phyloP scores from a whole-genome alignment of 2,888 invertebrate genomes.

The Agrotis puta region DNA sequence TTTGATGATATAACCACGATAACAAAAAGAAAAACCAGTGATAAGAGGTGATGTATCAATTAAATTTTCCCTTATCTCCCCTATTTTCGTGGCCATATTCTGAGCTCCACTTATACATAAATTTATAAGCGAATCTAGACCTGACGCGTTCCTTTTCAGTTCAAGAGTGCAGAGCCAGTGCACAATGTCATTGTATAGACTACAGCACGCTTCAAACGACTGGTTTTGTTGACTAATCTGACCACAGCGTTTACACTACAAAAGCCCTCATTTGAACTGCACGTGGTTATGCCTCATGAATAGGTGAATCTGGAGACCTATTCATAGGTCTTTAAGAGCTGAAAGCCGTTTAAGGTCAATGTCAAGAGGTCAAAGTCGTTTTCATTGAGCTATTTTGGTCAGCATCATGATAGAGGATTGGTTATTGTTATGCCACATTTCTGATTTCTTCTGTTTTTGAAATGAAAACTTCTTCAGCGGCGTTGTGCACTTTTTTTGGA shows the following conservation, averaged over 20 bases:
- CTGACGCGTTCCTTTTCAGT: neutral
- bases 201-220: neutral
- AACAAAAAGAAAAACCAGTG: no score
- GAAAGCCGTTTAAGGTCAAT: constrained; percentile 17
- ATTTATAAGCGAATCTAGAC: no score
- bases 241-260: constrained; percentile 23
- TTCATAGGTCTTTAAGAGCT: neutral
- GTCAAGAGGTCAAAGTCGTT: neutral
- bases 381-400: neutral
- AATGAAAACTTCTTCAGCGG: no score
- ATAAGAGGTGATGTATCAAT: no score
- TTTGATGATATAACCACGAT: no score
- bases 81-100: no score
- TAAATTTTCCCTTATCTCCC: no score
- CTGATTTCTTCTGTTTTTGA: no score
- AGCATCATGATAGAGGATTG: no score
- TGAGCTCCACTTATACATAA: no score
- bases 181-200: constrained; percentile 10
- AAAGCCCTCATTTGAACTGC: constrained; percentile 21
- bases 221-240: constrained; percentile 44
- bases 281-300: neutral
- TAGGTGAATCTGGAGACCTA: constrained; percentile 10
- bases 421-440: no score
- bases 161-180: neutral
- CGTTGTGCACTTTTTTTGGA: no score